Base-by-base conservation (phyloP, 2,113 vertebrate genomes). In the Hydrolagus affinis region DNA sequence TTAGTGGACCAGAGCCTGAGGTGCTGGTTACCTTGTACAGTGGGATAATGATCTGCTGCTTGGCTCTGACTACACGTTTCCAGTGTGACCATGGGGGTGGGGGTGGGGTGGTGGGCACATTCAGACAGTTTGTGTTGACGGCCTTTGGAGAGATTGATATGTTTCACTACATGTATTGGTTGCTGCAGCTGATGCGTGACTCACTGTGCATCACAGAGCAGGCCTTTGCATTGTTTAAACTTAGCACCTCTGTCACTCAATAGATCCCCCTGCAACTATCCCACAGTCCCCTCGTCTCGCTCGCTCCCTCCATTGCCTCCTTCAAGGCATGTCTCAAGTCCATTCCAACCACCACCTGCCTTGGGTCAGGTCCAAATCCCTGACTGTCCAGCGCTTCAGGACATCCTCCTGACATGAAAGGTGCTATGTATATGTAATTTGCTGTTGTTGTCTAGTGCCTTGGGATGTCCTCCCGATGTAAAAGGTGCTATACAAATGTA, bases 1-100 rank as follows among this genome's bases (percentile, higher is more conserved):
- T 83, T 83, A 62, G 78, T 15, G 66, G 21, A 83, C 21, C 62
- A 83, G 78, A 83, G 25, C 78, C 62, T 4, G 59, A 83, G 25
- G 78, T 83, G 62, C 78, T 10, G 32, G 60, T 83, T 25, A 60
- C 64, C 30, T 44, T 44, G 44, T 80, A 62, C 25, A 66, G 78
- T 64, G 15, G 32, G 64, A 28, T 19, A 44, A 32, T 21, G 66
- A 14, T 75, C 32, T 75, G 21, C 60, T 66, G 28, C 60, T 28
- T 83, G 77, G 59, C 60, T 32, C 78, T 6, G 62, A 64, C 23
- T 12, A 0, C 8, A 44, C 44, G 44, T 44, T 44, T 44, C 6
- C 44, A 44, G 44, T 44, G 44, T 44, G 44, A 44, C 44, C 44
- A 44, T 3, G 44, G 1, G 11, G 8, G 28, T 8, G 30, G 11